phyloP scores from a whole-genome alignment of 2,888 invertebrate species.

The Pteria penguin region DNA sequence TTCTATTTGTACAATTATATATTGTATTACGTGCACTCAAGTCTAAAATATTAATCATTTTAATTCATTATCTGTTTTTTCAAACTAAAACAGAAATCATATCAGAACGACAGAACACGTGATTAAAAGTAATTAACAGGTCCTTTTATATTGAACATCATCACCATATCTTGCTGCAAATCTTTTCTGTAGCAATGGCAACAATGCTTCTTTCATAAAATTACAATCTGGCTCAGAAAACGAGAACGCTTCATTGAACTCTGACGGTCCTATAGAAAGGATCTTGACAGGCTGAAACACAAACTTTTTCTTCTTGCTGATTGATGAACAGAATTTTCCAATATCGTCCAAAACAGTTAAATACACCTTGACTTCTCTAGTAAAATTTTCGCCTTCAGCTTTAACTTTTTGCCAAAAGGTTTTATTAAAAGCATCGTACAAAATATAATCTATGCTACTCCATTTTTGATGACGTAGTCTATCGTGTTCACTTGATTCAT shows the following conservation, averaged over 20 bases:
- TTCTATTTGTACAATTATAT: no score
- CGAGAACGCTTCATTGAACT: conserved; percentile 5
- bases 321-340: conserved; percentile 27
- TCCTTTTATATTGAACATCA: conserved; percentile 9
- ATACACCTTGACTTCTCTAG: conserved; percentile 38
- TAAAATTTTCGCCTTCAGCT: conserved; percentile 44
- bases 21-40: no score
- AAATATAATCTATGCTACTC: conserved; percentile 39
- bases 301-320: neutral
- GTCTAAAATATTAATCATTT: no score
- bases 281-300: neutral
- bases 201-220: conserved; percentile 6
- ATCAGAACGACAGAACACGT: no score
- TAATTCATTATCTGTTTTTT: no score
- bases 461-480: conserved; percentile 24
- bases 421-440: conserved; percentile 60
- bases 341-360: conserved; percentile 16
- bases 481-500: conserved; percentile 10
- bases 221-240: conserved; percentile 17
- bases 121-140: conserved; percentile 4
- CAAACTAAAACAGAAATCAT: no score
- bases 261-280: neutral
- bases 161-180: conserved; percentile 4
- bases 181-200: neutral
- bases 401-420: conserved; percentile 55